Conservation (phyloP, 2,113 vertebrate genomes). For the Myodes glareolus region DNA sequence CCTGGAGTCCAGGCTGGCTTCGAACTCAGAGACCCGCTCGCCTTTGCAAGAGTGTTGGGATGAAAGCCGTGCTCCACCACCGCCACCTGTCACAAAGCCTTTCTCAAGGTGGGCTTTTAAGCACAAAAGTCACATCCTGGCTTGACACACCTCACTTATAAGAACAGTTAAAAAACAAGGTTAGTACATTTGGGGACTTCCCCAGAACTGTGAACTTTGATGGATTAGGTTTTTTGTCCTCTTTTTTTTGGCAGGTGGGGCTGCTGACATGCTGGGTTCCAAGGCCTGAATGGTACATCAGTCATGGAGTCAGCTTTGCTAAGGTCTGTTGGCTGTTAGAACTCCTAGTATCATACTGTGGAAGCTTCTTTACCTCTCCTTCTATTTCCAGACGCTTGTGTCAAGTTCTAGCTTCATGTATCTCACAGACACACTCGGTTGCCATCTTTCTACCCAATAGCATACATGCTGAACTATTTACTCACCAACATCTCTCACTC, state of each 20-base stretch:
- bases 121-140: background rate
- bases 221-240: background rate
- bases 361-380: background rate
- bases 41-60: background rate
- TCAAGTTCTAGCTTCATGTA: background rate
- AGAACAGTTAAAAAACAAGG: background rate
- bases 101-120: background rate
- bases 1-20: background rate
- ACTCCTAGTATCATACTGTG: background rate
- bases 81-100: background rate
- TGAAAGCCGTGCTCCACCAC: background rate
- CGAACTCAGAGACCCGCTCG: background rate
- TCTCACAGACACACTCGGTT: background rate
- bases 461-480: background rate
- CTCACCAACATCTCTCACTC: background rate
- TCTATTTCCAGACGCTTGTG: background rate
- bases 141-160: background rate
- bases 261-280: background rate
- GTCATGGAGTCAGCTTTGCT: background rate
- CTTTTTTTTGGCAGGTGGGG: too few relatives aligned
- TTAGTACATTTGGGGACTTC: background rate
- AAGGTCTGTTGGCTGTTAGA: background rate
- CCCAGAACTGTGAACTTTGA: background rate
- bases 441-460: too few relatives aligned
- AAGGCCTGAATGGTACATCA: background rate